Evolutionary conservation across 2,113 vertebrate genomes (phyloP).

Genomic region (Triplophysa tibetana): DNA sequence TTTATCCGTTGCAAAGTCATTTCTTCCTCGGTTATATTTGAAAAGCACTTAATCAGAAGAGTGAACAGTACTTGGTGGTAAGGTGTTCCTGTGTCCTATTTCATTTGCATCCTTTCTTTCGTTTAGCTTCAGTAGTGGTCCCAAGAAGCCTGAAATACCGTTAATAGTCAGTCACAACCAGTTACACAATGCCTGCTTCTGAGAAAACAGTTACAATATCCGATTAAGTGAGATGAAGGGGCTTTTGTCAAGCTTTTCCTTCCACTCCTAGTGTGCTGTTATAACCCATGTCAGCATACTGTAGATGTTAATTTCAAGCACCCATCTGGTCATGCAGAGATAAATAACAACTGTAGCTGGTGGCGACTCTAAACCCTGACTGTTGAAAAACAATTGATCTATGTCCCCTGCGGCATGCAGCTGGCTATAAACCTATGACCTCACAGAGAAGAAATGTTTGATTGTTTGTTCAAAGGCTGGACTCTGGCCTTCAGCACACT

Average conservation of each 20-base stretch:
- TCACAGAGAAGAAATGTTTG: conserved; percentile 66
- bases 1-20: conserved; percentile 42
- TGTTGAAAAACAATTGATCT: conserved; percentile 20
- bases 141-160: conserved; percentile 34
- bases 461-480: conserved; percentile 66
- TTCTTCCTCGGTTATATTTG: background rate
- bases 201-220: conserved; percentile 37
- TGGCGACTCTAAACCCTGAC: background rate
- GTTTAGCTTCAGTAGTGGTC: background rate
- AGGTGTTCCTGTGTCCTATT: background rate
- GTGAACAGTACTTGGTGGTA: background rate
- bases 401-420: conserved; percentile 40
- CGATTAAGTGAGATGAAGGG: conserved; percentile 8
- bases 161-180: conserved; percentile 13
- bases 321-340: conserved; percentile 19
- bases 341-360: background rate
- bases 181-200: conserved; percentile 32
- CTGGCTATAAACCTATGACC: conserved; percentile 56
- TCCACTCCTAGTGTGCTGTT: conserved; percentile 7
- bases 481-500: conserved; percentile 62
- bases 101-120: background rate
- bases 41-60: background rate
- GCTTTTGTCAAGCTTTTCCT: background rate
- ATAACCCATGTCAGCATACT: conserved; percentile 41
- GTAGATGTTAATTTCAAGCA: conserved; percentile 4